These are phyloP conservation scores for Microctonus brassicae DNA, from an alignment of 2,888 invertebrate genomes.

Conservation along the genomic window DNA sequence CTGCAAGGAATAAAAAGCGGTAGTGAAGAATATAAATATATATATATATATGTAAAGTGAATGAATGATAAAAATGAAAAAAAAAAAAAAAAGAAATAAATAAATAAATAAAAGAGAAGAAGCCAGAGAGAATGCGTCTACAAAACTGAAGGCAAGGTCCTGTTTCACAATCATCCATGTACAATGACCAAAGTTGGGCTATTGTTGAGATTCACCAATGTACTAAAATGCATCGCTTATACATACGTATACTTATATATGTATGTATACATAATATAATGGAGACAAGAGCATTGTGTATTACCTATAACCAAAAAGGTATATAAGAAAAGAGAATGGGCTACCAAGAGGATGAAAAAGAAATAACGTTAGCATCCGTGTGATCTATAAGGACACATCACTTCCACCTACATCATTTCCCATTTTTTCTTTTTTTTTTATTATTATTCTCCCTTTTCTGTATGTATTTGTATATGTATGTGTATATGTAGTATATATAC, in stretches of 20 bases:
- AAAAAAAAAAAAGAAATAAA: constrained; percentile 1
- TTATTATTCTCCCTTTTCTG: not conserved
- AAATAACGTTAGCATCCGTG: constrained; percentile 16
- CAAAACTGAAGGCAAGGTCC: constrained; percentile 48
- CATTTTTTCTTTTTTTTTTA: not conserved
- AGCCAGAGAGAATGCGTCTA: constrained; percentile 25
- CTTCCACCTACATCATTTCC: not conserved
- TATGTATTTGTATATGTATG: not conserved
- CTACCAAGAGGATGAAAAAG: not conserved
- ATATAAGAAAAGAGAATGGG: constrained; percentile 29
- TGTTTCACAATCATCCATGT: constrained; percentile 40
- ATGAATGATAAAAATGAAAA: not conserved
- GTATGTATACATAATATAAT: constrained; percentile 35
- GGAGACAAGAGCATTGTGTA: constrained; percentile 40
- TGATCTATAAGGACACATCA: constrained; percentile 24
- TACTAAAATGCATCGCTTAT: constrained; percentile 38
- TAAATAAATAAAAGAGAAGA: too few species aligned
- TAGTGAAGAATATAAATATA: not conserved
- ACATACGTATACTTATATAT: too few species aligned
- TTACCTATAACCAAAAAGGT: constrained; percentile 29
- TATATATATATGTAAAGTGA: not conserved
- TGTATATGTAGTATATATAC: too few species aligned
- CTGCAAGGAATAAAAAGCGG: constrained; percentile 18
- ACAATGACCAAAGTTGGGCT: constrained; percentile 58
- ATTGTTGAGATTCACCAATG: constrained; percentile 53